Conservation (phyloP, 2,113 vertebrate genomes). For the Lonchura striata region DNA sequence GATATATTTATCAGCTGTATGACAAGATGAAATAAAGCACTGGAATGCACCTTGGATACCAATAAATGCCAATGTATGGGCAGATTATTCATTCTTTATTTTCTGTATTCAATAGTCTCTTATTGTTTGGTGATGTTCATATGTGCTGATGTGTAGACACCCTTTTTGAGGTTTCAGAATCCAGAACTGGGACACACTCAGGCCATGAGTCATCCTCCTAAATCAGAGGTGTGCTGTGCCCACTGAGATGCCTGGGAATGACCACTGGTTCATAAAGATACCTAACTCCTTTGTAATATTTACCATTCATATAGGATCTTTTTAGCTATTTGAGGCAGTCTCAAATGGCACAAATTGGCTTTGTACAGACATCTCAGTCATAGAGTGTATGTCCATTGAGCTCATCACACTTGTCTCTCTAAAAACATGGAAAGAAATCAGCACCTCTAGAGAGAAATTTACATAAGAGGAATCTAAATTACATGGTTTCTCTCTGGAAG, state of each 20-base stretch:
- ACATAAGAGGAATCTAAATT: background rate
- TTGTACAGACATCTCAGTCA: background rate
- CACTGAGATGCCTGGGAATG: background rate
- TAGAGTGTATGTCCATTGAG: background rate
- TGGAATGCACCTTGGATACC: background rate
- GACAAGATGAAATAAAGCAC: background rate
- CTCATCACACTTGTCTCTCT: background rate
- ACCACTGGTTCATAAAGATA: background rate
- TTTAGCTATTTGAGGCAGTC: background rate
- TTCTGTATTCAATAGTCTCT: background rate
- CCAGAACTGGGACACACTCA: background rate
- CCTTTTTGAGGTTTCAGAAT: background rate
- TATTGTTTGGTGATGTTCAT: background rate
- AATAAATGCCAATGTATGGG: background rate
- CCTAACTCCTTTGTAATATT: background rate
- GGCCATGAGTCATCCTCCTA: background rate
- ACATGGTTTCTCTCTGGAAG: fast-evolving
- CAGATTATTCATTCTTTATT: background rate
- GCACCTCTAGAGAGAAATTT: background rate
- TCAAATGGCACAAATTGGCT: background rate
- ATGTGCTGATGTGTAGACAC: background rate
- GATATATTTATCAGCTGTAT: background rate
- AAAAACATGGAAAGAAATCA: background rate
- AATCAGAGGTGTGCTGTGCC: background rate
- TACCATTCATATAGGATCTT: background rate